Evolutionary conservation across 2,797 vertebrate genomes (phyloP).

Genomic region (Otus scops): DNA sequence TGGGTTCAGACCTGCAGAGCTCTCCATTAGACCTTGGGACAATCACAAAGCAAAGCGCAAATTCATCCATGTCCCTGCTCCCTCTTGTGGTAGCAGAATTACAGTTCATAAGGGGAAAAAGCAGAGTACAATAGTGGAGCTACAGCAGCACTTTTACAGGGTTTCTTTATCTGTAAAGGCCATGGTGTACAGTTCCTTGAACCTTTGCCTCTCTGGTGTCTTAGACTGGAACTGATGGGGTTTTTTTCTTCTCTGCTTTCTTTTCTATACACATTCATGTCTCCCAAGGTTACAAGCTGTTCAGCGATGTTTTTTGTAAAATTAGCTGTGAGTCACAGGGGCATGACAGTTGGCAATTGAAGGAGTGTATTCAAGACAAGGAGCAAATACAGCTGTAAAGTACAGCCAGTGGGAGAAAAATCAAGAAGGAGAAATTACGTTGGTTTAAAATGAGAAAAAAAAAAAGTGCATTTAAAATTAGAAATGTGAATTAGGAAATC

Average conservation of each 20-base stretch:
- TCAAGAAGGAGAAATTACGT: not conserved
- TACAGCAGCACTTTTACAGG: not conserved
- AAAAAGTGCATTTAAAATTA: not conserved
- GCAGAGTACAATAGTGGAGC: not conserved
- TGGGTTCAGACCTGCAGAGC: not conserved
- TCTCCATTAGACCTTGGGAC: not conserved
- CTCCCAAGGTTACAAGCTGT: not conserved
- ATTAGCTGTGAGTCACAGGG: constrained; percentile 32
- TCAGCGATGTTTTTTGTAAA: not conserved
- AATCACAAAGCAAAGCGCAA: not conserved
- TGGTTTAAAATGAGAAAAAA: not conserved
- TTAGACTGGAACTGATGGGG: not conserved
- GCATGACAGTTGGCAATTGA: not conserved
- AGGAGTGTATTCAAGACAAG: not conserved
- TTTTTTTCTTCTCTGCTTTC: not conserved
- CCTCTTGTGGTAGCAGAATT: not conserved
- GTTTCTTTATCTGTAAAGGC: not conserved
- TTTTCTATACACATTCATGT: not conserved
- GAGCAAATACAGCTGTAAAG: constrained; percentile 13
- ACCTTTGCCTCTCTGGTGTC: not conserved
- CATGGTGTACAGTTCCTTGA: not conserved
- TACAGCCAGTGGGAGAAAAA: not conserved
- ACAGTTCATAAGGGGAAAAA: not conserved
- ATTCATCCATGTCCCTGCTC: not conserved
- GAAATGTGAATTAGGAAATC: constrained; percentile 7